phyloP scores from a whole-genome alignment of 2,797 vertebrate genomes.

The Propithecus deckenii region DNA sequence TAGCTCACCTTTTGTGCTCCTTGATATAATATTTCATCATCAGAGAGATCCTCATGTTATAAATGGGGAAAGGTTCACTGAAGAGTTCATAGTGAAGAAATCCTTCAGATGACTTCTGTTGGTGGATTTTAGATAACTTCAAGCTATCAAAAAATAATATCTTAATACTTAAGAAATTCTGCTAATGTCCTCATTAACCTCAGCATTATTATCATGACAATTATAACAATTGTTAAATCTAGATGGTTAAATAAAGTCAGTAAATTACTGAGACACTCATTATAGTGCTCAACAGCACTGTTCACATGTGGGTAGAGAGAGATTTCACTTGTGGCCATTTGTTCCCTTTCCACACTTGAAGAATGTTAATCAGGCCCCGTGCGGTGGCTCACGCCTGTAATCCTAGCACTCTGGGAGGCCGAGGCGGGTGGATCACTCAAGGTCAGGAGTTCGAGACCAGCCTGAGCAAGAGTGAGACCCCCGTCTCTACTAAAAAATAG shows the following conservation, averaged over 20 bases:
- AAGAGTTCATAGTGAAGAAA: neutral
- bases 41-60: neutral
- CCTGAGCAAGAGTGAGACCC: no score
- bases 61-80: neutral
- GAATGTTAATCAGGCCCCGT: neutral
- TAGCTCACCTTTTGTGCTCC: neutral
- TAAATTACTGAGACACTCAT: neutral
- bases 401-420: no score
- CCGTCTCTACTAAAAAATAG: no score
- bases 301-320: neutral
- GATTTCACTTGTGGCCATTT: slow-evolving; percentile 7
- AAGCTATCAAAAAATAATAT: neutral
- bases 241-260: neutral
- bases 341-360: neutral
- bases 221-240: neutral
- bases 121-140: neutral
- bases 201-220: neutral
- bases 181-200: neutral
- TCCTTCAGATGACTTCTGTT: neutral
- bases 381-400: no score
- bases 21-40: neutral
- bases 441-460: no score
- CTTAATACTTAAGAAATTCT: neutral
- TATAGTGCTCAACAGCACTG: neutral
- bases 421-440: no score